A percentile compares a stretch with the other conserved stretches of the same genome.
These are phyloP conservation scores for Phocides pigmalion DNA, from an alignment of 1,140 invertebrate species.

Conservation along the genomic window DNA sequence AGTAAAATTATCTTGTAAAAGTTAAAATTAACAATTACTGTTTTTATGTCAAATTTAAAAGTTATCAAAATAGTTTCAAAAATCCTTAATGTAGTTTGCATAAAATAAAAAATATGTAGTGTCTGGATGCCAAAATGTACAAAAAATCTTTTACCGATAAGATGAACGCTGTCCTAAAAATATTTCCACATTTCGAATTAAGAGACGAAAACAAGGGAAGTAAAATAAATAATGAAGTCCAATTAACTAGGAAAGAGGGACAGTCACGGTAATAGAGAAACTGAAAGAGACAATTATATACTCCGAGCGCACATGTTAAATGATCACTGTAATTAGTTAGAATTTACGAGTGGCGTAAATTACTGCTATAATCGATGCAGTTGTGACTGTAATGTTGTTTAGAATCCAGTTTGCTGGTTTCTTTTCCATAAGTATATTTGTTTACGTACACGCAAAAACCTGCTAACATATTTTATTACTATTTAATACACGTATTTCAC, in stretches of 20 bases:
- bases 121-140: constrained; percentile 23
- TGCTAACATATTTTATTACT: no score
- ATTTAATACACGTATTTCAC: no score
- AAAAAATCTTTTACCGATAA: constrained; percentile 19
- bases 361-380: constrained; percentile 12
- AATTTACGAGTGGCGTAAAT: constrained; percentile 13
- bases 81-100: no score
- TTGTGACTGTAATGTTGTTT: constrained; percentile 6
- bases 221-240: constrained; percentile 61
- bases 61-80: no score
- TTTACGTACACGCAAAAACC: background rate
- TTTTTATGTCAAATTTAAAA: no score
- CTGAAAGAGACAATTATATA: constrained; percentile 30
- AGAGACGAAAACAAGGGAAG: constrained; percentile 57
- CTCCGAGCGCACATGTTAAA: background rate
- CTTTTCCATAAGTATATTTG: background rate
- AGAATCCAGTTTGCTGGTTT: background rate
- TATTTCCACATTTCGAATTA: constrained; percentile 51
- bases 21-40: no score
- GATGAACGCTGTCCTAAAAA: constrained; percentile 35
- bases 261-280: constrained; percentile 32
- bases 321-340: background rate
- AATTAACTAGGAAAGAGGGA: constrained; percentile 63
- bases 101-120: background rate
- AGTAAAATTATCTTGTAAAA: no score